phyloP scores from a whole-genome alignment of 2,797 vertebrate species.

The Arnoldichthys spilopterus region DNA sequence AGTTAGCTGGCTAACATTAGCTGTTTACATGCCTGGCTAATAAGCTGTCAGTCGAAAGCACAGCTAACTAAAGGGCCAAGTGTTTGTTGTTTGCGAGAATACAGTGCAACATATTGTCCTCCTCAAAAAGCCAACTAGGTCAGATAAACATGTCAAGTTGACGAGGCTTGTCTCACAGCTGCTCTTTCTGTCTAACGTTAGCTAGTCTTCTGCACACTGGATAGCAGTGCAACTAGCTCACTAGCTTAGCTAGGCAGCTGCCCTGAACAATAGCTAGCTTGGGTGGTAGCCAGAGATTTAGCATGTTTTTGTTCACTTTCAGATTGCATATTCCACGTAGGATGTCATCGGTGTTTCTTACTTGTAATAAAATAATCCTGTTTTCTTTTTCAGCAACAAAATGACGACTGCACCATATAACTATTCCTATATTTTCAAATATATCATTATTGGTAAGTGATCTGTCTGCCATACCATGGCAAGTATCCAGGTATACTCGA shows the following conservation, averaged over 20 bases:
- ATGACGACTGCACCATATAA: constrained; percentile 99
- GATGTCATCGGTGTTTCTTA: not conserved
- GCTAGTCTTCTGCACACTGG: not conserved
- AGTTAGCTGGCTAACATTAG: constrained; percentile 18
- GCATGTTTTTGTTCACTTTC: not conserved
- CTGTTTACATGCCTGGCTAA: constrained; percentile 15
- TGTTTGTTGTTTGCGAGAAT: not conserved
- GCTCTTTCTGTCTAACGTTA: not conserved
- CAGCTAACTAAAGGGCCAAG: not conserved
- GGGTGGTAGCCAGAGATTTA: not conserved
- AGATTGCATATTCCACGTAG: not conserved
- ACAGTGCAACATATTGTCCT: no score
- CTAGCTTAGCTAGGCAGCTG: constrained; percentile 13
- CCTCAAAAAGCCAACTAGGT: not conserved
- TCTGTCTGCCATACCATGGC: not conserved
- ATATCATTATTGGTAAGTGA: constrained; percentile 98
- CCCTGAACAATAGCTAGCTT: constrained; percentile 31
- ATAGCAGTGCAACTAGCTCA: not conserved
- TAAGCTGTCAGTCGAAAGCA: not conserved
- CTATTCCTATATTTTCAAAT: constrained; percentile 99
- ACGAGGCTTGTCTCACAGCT: not conserved
- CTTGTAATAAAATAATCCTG: not conserved
- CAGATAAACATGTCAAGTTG: not conserved
- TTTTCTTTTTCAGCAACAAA: constrained; percentile 67
- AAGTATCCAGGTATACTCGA: not conserved